phyloP scores from a whole-genome alignment of 2,888 invertebrate species.

The Pseudeuparius sepicola region DNA sequence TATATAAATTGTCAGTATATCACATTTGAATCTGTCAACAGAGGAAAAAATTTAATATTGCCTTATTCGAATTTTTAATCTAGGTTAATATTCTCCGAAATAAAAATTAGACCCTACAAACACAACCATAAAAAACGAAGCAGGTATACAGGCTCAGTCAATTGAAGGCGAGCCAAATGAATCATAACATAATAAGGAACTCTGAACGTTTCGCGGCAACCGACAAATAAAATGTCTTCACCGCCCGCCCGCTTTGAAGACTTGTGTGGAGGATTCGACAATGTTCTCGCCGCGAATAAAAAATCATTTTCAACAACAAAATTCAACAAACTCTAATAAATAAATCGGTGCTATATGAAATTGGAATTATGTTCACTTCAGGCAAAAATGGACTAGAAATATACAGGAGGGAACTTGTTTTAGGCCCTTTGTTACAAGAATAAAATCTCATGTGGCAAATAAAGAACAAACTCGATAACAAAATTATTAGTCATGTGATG shows the following conservation, averaged over 20 bases:
- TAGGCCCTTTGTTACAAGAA: conserved; percentile 37
- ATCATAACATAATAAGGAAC: conserved; percentile 21
- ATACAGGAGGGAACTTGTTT: conserved; percentile 40
- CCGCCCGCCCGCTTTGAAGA: too few relatives aligned
- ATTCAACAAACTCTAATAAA: too few relatives aligned
- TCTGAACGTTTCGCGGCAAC: too few relatives aligned
- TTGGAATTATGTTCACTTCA: too few relatives aligned
- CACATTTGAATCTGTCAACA: conserved; percentile 29
- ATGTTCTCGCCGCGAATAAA: too few relatives aligned
- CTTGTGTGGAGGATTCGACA: too few relatives aligned
- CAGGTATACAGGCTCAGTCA: conserved; percentile 29
- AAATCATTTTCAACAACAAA: too few relatives aligned
- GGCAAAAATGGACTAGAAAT: conserved; percentile 38
- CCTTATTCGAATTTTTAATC: conserved; percentile 33
- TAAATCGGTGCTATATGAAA: too few relatives aligned
- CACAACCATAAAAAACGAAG: conserved; percentile 32
- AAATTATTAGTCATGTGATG: conserved; percentile 32
- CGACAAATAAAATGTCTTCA: too few relatives aligned
- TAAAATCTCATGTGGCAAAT: conserved; percentile 21
- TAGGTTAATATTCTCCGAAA: conserved; percentile 20
- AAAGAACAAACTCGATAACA: too few relatives aligned
- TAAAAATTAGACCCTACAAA: conserved; percentile 28
- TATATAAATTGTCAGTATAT: conserved; percentile 35
- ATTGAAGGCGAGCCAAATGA: conserved; percentile 23
- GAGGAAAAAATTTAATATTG: conserved; percentile 30